Evolutionary conservation across 2,888 invertebrate species (phyloP).

Genomic region (Pegoplata infirma): DNA sequence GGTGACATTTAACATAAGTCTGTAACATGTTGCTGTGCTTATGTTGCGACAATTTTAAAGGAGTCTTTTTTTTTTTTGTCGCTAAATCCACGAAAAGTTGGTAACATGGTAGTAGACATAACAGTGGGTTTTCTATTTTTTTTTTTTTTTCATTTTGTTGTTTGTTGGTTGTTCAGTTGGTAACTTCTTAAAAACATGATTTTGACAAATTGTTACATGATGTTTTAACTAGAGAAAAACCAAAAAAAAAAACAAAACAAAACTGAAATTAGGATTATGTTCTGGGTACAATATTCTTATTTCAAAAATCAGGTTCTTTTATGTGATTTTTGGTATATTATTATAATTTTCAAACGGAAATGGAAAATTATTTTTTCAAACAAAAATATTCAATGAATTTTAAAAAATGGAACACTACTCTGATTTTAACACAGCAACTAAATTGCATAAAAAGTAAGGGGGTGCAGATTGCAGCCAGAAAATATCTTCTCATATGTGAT

Average conservation of each 20-base stretch:
- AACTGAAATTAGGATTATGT: not conserved
- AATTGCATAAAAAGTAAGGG: slow-evolving; percentile 48
- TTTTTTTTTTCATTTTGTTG: too few relatives aligned
- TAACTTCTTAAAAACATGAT: slow-evolving; percentile 61
- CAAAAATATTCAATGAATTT: slow-evolving; percentile 24
- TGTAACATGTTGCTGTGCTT: slow-evolving; percentile 55
- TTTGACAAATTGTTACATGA: slow-evolving; percentile 72
- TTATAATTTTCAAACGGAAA: slow-evolving; percentile 54
- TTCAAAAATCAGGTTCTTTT: not conserved
- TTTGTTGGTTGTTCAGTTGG: slow-evolving; percentile 34
- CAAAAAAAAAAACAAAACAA: slow-evolving; percentile 32
- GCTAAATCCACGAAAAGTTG: slow-evolving; percentile 25
- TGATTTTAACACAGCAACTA: slow-evolving; percentile 3
- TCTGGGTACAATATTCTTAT: not conserved
- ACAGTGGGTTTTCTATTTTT: slow-evolving; percentile 31
- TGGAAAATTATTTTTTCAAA: slow-evolving; percentile 60
- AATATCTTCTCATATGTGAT: too few relatives aligned
- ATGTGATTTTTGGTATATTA: too few relatives aligned
- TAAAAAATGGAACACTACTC: not conserved
- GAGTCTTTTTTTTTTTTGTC: slow-evolving; percentile 26
- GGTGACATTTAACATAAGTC: slow-evolving; percentile 61
- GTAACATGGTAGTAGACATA: slow-evolving; percentile 58
- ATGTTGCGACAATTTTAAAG: slow-evolving; percentile 55
- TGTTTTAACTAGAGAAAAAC: slow-evolving; percentile 63
- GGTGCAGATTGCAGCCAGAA: slow-evolving; percentile 52